Conservation (phyloP, 1,140 invertebrate species). For the Papilio dardanus region DNA sequence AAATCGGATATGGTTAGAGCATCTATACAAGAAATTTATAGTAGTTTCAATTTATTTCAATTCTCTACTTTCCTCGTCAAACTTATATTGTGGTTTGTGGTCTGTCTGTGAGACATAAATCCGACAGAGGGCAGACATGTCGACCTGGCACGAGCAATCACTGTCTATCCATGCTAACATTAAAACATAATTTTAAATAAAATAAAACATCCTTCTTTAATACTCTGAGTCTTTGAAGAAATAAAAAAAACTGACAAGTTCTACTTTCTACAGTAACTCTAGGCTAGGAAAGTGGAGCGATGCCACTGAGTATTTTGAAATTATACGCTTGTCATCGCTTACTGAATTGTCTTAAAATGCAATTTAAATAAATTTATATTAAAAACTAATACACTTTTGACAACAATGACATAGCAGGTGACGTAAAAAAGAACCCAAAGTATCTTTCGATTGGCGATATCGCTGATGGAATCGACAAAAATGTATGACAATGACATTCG, state of each 20-base stretch:
- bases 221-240: not conserved
- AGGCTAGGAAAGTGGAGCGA: slow-evolving; percentile 13
- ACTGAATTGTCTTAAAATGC: too few relatives aligned
- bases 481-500: too few relatives aligned
- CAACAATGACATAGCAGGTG: too few relatives aligned
- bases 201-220: not conserved
- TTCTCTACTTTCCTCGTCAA: not conserved
- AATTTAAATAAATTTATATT: too few relatives aligned
- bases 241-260: not conserved
- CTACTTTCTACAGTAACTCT: slow-evolving; percentile 17
- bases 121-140: slow-evolving; percentile 10
- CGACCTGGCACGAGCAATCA: not conserved
- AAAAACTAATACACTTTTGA: too few relatives aligned
- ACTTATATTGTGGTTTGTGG: slow-evolving; percentile 8
- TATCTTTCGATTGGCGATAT: too few relatives aligned
- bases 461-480: too few relatives aligned
- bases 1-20: too few relatives aligned
- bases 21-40: too few relatives aligned
- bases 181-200: not conserved
- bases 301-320: not conserved
- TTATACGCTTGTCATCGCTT: not conserved
- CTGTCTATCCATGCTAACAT: not conserved
- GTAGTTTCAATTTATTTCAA: not conserved
- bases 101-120: slow-evolving; percentile 9
- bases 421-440: too few relatives aligned